phyloP scores from a whole-genome alignment of 2,797 vertebrate species.

The Aulostomus chinensis region DNA sequence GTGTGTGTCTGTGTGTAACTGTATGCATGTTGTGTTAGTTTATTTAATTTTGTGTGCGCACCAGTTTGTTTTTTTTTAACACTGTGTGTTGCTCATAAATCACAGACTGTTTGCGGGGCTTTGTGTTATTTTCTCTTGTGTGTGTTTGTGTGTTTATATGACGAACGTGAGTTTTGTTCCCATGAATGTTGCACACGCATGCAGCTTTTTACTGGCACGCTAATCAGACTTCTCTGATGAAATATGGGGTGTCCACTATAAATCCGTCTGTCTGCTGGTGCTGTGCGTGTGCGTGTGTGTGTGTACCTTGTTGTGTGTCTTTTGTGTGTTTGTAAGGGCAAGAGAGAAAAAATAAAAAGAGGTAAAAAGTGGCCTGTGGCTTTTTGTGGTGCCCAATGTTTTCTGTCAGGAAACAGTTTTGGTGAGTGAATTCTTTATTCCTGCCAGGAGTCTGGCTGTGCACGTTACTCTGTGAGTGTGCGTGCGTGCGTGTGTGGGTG shows the following conservation, averaged over 20 bases:
- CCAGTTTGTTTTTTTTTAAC: constrained; percentile 19
- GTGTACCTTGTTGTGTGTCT: constrained; percentile 16
- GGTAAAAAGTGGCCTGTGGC: constrained; percentile 48
- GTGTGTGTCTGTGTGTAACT: constrained; percentile 31
- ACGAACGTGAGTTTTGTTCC: constrained; percentile 5
- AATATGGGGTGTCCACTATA: constrained; percentile 59
- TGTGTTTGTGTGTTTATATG: constrained; percentile 4
- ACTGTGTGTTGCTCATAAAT: constrained; percentile 8
- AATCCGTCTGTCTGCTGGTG: constrained; percentile 51
- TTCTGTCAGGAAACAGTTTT: constrained; percentile 53
- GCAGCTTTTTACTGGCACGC: constrained; percentile 49
- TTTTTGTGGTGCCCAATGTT: constrained; percentile 55
- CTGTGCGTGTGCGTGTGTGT: constrained; percentile 24
- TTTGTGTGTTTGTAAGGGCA: constrained; percentile 18
- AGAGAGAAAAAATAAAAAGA: constrained; percentile 44
- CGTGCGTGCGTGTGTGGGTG: constrained; percentile 9
- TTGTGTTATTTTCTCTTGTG: constrained; percentile 14
- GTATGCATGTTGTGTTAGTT: constrained; percentile 35
- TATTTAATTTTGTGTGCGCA: constrained; percentile 47
- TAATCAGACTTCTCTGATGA: constrained; percentile 69
- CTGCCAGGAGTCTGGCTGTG: constrained; percentile 38
- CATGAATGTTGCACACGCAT: constrained; percentile 30
- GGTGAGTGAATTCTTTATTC: constrained; percentile 55
- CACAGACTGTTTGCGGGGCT: constrained; percentile 14
- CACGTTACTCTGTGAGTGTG: too few species aligned